phyloP scores from a whole-genome alignment of 1,140 invertebrate genomes.

The Saxidomus purpurata region DNA sequence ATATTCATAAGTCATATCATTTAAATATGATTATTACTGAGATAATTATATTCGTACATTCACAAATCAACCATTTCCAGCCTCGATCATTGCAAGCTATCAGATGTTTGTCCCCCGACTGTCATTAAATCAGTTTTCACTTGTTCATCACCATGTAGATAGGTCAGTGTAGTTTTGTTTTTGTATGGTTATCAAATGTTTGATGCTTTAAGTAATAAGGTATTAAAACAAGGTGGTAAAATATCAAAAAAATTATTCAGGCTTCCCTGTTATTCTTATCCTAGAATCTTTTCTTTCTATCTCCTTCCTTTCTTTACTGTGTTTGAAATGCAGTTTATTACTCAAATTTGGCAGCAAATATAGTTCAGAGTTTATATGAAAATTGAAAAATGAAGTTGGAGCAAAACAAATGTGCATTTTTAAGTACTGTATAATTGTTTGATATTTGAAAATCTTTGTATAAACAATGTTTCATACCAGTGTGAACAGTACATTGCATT shows the following conservation, averaged over 20 bases:
- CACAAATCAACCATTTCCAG: constrained; percentile 53
- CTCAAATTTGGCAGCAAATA: too few relatives aligned
- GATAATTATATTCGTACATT: constrained; percentile 55
- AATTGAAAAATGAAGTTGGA: too few relatives aligned
- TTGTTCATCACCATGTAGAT: constrained; percentile 27
- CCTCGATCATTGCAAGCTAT: constrained; percentile 31
- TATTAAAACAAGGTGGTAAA: neutral
- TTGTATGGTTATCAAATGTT: neutral
- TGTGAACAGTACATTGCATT: too few relatives aligned
- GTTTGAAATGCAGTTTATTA: neutral
- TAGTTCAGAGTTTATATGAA: too few relatives aligned
- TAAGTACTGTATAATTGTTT: too few relatives aligned
- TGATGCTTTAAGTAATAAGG: neutral
- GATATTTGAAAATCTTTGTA: too few relatives aligned
- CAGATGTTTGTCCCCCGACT: constrained; percentile 1
- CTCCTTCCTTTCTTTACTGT: neutral
- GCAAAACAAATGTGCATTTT: too few relatives aligned
- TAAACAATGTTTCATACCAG: too few relatives aligned
- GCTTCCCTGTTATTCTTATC: neutral
- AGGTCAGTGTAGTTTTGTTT: constrained; percentile 7
- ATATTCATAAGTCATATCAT: constrained; percentile 53
- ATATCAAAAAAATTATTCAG: neutral
- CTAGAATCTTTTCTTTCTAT: neutral
- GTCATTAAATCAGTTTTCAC: neutral
- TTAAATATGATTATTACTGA: constrained; percentile 41